Conservation (phyloP, 2,888 invertebrate species). For the Phorcus lineatus region DNA sequence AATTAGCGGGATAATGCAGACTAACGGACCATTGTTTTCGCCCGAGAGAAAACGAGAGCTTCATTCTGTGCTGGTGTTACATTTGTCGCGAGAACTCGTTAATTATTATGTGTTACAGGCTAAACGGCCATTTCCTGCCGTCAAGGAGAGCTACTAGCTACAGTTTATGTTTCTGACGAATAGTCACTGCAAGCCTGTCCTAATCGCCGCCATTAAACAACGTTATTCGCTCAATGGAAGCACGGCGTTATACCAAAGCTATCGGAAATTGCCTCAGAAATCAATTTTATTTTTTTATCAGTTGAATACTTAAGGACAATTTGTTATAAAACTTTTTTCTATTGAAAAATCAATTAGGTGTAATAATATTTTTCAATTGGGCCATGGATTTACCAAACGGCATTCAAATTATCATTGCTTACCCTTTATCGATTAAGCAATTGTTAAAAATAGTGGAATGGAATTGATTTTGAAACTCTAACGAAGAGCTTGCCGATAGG, state of each 20-base stretch:
- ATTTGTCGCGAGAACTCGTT: background rate
- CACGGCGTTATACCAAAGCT: background rate
- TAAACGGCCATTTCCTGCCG: conserved; percentile 3
- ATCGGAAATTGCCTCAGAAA: background rate
- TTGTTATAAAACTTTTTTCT: too few species aligned
- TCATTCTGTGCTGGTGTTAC: background rate
- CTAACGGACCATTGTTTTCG: conserved; percentile 1
- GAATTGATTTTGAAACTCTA: too few species aligned
- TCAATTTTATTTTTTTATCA: too few species aligned
- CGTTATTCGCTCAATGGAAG: background rate
- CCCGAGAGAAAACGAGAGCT: background rate
- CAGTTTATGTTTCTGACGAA: conserved; percentile 1
- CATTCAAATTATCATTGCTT: too few species aligned
- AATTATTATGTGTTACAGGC: conserved; percentile 8
- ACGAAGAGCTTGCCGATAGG: too few species aligned
- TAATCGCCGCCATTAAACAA: background rate
- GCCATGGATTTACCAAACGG: too few species aligned
- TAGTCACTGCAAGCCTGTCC: background rate
- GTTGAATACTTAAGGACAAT: too few species aligned
- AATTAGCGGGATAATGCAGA: background rate
- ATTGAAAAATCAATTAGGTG: too few species aligned
- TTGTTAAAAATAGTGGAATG: too few species aligned
- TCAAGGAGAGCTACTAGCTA: background rate
- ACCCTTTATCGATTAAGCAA: too few species aligned
- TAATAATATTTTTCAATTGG: too few species aligned